Conservation (phyloP, 2,113 vertebrate genomes). For the Corythoichthys haematopterus region DNA sequence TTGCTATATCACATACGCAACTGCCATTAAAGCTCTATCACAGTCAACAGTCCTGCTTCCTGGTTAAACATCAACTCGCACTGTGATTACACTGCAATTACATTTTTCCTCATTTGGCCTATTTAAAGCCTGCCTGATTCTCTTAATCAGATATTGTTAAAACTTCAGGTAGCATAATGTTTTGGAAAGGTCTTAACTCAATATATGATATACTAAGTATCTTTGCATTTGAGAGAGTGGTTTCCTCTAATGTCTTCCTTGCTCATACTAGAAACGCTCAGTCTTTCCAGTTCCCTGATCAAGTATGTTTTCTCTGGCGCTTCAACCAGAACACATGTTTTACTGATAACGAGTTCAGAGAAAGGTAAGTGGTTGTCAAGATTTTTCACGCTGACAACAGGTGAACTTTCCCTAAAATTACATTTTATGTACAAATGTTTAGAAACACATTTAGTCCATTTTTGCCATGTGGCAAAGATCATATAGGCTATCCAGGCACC, state of each 20-base stretch:
- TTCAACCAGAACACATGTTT: constrained; percentile 35
- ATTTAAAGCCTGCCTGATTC: background rate
- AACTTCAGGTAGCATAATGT: background rate
- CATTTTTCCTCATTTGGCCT: background rate
- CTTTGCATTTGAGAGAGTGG: background rate
- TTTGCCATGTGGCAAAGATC: background rate
- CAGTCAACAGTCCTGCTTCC: background rate
- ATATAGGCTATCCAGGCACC: background rate
- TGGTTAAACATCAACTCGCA: background rate
- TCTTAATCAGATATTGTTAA: background rate
- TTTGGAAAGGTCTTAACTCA: background rate
- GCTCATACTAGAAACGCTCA: constrained; percentile 21
- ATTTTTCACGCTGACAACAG: background rate
- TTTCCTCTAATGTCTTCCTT: constrained; percentile 33
- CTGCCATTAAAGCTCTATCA: constrained; percentile 3
- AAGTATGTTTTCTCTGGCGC: constrained; percentile 35
- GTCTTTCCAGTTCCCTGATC: constrained; percentile 27
- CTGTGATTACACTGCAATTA: background rate
- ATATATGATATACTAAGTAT: background rate
- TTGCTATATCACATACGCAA: background rate
- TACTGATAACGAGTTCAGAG: constrained; percentile 19
- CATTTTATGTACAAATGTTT: too few relatives aligned
- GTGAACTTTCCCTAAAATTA: background rate
- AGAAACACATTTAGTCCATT: background rate
- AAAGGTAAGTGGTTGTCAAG: background rate